phyloP scores from a whole-genome alignment of 1,140 invertebrate species.

The Drosophila ironensis region DNA sequence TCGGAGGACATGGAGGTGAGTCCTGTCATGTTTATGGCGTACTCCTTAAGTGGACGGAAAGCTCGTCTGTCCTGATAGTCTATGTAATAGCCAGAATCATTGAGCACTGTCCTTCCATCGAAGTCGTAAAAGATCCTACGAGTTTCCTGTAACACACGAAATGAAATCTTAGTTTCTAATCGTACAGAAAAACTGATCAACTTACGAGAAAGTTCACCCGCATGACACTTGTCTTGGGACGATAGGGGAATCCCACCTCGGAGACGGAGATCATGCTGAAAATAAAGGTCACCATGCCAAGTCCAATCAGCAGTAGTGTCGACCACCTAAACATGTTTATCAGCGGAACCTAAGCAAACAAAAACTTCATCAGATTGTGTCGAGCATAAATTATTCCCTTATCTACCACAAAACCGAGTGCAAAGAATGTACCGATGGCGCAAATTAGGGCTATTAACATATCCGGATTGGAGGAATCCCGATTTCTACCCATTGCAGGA shows the following conservation, averaged over 20 bases:
- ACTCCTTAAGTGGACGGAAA: constrained; percentile 83
- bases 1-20: constrained; percentile 84
- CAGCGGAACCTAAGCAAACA: constrained; percentile 61
- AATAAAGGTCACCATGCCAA: constrained; percentile 31
- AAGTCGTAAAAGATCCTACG: constrained; percentile 84
- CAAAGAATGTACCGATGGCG: constrained; percentile 79
- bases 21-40: constrained; percentile 80
- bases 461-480: constrained; percentile 85
- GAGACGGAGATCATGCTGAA: constrained; percentile 83
- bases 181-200: not conserved
- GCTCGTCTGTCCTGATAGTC: constrained; percentile 88
- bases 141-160: constrained; percentile 83
- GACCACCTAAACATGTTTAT: constrained; percentile 66
- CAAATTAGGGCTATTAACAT: constrained; percentile 82
- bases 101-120: constrained; percentile 82
- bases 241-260: constrained; percentile 89
- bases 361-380: too few relatives aligned
- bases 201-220: constrained; percentile 86
- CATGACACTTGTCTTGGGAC: constrained; percentile 86
- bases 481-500: constrained; percentile 86
- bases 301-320: constrained; percentile 20
- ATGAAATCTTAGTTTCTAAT: not conserved
- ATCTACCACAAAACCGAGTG: constrained; percentile 69
- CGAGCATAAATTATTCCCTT: not conserved
- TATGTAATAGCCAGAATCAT: constrained; percentile 87